phyloP scores from a whole-genome alignment of 2,888 invertebrate genomes.

The Allacma fusca region DNA sequence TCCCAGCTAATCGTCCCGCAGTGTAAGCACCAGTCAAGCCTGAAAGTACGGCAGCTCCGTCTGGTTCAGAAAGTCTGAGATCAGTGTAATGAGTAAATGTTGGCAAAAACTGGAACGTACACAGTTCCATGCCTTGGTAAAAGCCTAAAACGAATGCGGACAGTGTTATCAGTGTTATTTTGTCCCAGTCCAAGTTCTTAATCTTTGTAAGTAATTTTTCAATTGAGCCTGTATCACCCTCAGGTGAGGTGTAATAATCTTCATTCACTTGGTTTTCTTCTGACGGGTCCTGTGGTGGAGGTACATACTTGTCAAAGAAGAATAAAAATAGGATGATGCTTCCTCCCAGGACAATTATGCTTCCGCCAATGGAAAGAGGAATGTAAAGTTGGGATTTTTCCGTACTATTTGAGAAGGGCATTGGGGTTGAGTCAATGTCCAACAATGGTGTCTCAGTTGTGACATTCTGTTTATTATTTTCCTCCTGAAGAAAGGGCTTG shows the following conservation, averaged over 20 bases:
- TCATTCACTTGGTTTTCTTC: background rate
- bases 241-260: too few relatives aligned
- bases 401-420: background rate
- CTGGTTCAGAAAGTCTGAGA: slow-evolving; percentile 46
- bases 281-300: slow-evolving; percentile 45
- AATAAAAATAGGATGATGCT: slow-evolving; percentile 44
- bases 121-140: slow-evolving; percentile 52
- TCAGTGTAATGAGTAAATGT: slow-evolving; percentile 53
- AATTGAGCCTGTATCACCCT: too few relatives aligned
- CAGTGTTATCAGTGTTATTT: slow-evolving; percentile 38
- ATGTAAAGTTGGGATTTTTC: slow-evolving; percentile 44
- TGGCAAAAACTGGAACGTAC: slow-evolving; percentile 51
- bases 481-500: slow-evolving; percentile 48
- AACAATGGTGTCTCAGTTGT: background rate
- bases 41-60: slow-evolving; percentile 47
- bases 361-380: slow-evolving; percentile 50
- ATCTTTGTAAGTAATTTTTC: too few relatives aligned
- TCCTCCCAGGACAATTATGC: slow-evolving; percentile 36
- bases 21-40: slow-evolving; percentile 50
- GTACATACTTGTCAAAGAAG: slow-evolving; percentile 48
- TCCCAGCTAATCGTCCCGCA: slow-evolving; percentile 46
- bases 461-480: background rate
- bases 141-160: slow-evolving; percentile 45
- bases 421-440: background rate
- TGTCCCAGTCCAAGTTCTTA: background rate